phyloP scores from a whole-genome alignment of 2,113 vertebrate genomes.

The Mesitornis unicolor region DNA sequence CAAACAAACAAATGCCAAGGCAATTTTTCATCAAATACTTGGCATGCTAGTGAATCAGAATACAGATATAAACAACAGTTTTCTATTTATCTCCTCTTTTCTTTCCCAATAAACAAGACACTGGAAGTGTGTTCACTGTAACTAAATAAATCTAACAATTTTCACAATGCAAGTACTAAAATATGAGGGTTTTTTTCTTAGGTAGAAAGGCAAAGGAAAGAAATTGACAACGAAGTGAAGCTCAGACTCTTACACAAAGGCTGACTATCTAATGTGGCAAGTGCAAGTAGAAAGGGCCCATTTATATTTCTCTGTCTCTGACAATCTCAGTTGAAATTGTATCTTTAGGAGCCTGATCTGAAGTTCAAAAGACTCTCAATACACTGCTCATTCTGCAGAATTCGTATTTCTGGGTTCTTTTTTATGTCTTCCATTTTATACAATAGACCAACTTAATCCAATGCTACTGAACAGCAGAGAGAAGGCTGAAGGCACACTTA shows the following conservation, averaged over 20 bases:
- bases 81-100: neutral
- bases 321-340: conserved; percentile 20
- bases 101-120: neutral
- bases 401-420: neutral
- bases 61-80: neutral
- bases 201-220: neutral
- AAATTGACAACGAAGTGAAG: neutral
- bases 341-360: neutral
- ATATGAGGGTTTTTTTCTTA: neutral
- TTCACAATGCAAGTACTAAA: neutral
- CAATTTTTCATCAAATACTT: conserved; percentile 34
- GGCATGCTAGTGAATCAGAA: neutral
- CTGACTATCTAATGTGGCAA: neutral
- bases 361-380: neutral
- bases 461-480: neutral
- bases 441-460: neutral
- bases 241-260: conserved; percentile 3
- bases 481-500: neutral
- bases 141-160: neutral
- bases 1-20: conserved; percentile 23
- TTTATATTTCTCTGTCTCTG: conserved; percentile 33
- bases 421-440: neutral
- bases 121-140: neutral
- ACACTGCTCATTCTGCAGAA: neutral
- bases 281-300: neutral